Conservation (phyloP, 2,888 invertebrate species). For the Punctoribates punctum region DNA sequence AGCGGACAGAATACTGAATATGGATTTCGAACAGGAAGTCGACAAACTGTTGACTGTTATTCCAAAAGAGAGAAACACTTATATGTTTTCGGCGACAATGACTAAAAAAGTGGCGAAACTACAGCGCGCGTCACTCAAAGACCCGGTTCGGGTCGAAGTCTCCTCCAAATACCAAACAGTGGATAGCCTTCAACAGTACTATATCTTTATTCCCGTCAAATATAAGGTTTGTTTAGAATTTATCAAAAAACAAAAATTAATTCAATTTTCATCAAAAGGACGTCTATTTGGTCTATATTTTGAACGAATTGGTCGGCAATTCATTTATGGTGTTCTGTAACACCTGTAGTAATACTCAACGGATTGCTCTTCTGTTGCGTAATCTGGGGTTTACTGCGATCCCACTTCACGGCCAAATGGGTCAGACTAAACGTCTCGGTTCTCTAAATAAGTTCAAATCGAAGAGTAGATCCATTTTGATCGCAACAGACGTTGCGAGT, state of each 20-base stretch:
- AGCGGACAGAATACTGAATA: conserved; percentile 95
- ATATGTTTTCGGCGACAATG: conserved; percentile 98
- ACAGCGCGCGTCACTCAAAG: conserved; percentile 85
- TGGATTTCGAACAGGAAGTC: conserved; percentile 98
- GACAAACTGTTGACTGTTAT: conserved; percentile 90
- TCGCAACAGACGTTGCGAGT: conserved; percentile 88
- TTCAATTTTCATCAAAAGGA: conserved; percentile 63
- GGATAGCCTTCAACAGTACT: conserved; percentile 89
- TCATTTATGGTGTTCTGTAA: conserved; percentile 96
- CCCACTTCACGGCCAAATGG: conserved; percentile 98
- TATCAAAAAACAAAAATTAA: background rate
- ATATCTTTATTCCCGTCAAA: conserved; percentile 90
- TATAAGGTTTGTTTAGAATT: conserved; percentile 65
- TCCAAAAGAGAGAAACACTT: conserved; percentile 84
- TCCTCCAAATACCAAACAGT: conserved; percentile 97
- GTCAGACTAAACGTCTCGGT: conserved; percentile 90
- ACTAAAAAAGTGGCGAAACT: conserved; percentile 93
- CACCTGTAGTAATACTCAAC: conserved; percentile 87
- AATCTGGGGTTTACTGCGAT: conserved; percentile 89
- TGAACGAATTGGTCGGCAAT: conserved; percentile 82
- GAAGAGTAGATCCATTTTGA: conserved; percentile 85
- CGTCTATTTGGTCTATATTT: conserved; percentile 87
- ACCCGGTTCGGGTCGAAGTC: conserved; percentile 92
- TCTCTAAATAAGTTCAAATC: conserved; percentile 94
- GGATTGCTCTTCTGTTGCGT: conserved; percentile 80